Conservation (phyloP, 2,113 vertebrate genomes). For the Rhynchopsitta pachyrhyncha region DNA sequence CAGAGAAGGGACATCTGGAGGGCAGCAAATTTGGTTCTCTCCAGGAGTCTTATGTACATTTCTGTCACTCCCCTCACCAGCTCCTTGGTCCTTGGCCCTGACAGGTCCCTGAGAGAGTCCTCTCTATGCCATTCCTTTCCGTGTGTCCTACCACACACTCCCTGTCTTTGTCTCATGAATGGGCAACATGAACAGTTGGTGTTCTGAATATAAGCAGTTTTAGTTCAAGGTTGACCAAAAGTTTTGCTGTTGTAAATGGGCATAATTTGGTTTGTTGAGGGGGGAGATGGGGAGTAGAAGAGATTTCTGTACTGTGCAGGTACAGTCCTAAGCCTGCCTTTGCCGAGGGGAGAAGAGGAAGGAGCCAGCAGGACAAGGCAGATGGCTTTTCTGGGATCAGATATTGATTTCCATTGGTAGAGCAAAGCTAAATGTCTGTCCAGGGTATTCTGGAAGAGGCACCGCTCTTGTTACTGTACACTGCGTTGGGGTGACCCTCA, state of each 20-base stretch:
- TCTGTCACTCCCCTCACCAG: not conserved
- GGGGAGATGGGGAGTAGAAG: not conserved
- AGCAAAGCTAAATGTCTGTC: not conserved
- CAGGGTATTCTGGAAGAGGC: not conserved
- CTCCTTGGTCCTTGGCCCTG: slow-evolving; percentile 13
- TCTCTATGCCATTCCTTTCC: not conserved
- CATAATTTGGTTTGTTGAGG: not conserved
- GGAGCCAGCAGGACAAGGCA: not conserved
- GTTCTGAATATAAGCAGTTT: not conserved
- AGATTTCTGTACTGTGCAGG: not conserved
- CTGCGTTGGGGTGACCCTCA: fast-evolving
- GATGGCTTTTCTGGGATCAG: not conserved
- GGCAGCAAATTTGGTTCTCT: not conserved
- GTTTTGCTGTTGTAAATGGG: not conserved
- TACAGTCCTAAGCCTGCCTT: not conserved
- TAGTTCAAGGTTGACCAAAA: not conserved
- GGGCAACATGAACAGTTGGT: not conserved
- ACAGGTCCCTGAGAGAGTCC: not conserved
- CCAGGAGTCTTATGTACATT: not conserved
- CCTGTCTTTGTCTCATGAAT: not conserved
- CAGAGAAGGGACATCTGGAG: not conserved
- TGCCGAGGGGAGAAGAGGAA: not conserved
- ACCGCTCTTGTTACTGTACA: not conserved
- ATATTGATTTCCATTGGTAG: not conserved
- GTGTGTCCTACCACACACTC: not conserved